Base-by-base conservation (phyloP, 2,113 vertebrate genomes). In the Rhinolophus sinicus region DNA sequence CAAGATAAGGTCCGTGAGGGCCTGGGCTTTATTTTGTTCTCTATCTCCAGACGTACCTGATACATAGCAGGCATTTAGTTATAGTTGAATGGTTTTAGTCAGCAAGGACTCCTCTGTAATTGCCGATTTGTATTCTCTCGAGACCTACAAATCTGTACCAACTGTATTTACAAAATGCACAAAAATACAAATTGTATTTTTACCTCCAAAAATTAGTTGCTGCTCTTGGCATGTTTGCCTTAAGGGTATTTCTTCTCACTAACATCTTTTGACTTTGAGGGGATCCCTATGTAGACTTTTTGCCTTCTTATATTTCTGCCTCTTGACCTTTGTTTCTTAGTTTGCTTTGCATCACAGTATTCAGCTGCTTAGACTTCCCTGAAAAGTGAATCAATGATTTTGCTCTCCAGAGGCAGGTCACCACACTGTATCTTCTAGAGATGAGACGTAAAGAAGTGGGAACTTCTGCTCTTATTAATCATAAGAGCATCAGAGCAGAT, bases 291-390 rank as follows among this genome's bases (percentile, higher is more conserved):
- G 30, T 67, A 21, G 47, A 87, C 24, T 78, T 94, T 80, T 87
- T 12, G 35, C 30, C 22, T 38, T 60, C 4, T 58, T 40, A 16
- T 19, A 60, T 52, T 77, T 89, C n/a, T 86, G 44, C 3, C 40
- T 96, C 38, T 98, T 90, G 33, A 73, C 60, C n/a, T 86, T 94
- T 93, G 16, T 90, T 91, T 80, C 24, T 81, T 70, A 54, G 44
- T 93, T 82, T 80, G 40, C 26, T 90, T 40, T 85, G 47, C 19
- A 70, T 60, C 19, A 84, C 28, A 82, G 10, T 50, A 72, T 73
- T 93, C 12, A 62, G 38, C 70, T 72, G 10, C 65, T 70, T 72
- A 26, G 15, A 65, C 26, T 58, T 96, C n/a, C 75, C 33, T 56
- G 33, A 93, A 67, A 44, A 88, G 72, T 69, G 38, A 78, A 4